These are phyloP conservation scores for Tenebrosternarchus preto DNA, from an alignment of 2,113 vertebrate species.

Conservation along the genomic window DNA sequence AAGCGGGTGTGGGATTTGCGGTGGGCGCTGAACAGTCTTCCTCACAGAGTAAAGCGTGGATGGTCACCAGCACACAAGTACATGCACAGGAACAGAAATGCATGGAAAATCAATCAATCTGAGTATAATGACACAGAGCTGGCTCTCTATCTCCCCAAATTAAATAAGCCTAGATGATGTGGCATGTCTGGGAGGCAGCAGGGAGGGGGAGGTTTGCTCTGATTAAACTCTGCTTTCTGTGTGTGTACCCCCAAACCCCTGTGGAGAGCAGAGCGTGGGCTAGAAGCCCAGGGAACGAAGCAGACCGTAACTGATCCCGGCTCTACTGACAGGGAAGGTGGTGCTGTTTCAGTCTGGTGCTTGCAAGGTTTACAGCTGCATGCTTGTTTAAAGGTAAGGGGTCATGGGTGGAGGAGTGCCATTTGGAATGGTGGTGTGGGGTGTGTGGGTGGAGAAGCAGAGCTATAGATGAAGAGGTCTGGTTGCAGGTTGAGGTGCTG, in stretches of 20 bases:
- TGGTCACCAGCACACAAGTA: background rate
- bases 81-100: background rate
- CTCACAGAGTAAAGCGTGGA: too few species aligned
- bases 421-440: too few species aligned
- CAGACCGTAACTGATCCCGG: constrained; percentile 22
- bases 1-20: constrained; percentile 18
- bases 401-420: too few species aligned
- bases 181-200: background rate
- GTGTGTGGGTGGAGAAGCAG: too few species aligned
- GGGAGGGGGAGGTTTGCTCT: background rate
- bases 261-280: too few species aligned
- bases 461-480: too few species aligned
- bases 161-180: background rate
- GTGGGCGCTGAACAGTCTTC: too few species aligned
- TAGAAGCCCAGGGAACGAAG: background rate
- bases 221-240: background rate
- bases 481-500: too few species aligned
- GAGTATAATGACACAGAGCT: constrained; percentile 10
- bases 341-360: constrained; percentile 17
- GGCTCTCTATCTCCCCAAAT: constrained; percentile 10
- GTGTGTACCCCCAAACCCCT: too few species aligned
- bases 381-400: too few species aligned
- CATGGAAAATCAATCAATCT: constrained; percentile 29
- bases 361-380: too few species aligned
- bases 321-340: background rate